Percentiles rank a stretch among this genome's conserved stretches.
Evolutionary conservation across 2,888 invertebrate genomes (phyloP).

Genomic region (Luffia ferchaultella): DNA sequence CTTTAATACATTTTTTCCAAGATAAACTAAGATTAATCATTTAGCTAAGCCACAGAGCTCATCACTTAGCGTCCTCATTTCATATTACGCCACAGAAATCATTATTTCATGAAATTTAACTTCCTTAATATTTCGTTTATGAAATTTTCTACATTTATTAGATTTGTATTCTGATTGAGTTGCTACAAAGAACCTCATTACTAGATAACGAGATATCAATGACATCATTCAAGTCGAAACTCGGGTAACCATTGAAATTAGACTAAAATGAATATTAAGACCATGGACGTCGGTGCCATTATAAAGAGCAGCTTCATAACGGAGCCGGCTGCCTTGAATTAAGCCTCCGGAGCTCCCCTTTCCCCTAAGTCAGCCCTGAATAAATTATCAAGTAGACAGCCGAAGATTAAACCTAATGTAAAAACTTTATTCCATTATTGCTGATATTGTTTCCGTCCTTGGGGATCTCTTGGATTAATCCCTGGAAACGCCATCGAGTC

Average conservation of each 20-base stretch:
- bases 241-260: background rate
- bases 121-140: background rate
- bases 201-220: background rate
- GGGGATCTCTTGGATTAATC: background rate
- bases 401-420: constrained; percentile 25
- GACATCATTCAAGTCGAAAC: background rate
- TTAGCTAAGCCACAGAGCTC: too few relatives aligned
- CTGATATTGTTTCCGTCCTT: constrained; percentile 21
- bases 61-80: too few relatives aligned
- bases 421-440: constrained; percentile 28
- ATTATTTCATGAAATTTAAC: background rate
- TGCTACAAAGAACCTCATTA: too few relatives aligned
- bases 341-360: background rate
- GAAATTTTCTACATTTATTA: background rate
- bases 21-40: too few relatives aligned
- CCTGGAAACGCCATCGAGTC: background rate
- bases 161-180: background rate
- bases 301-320: background rate
- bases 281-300: background rate
- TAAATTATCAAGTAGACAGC: constrained; percentile 26
- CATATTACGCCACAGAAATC: background rate
- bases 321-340: background rate
- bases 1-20: too few relatives aligned
- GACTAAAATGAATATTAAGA: background rate
- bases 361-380: constrained; percentile 18